Base-by-base conservation (phyloP, 2,888 invertebrate species). In the Odontocolon sp. region DNA sequence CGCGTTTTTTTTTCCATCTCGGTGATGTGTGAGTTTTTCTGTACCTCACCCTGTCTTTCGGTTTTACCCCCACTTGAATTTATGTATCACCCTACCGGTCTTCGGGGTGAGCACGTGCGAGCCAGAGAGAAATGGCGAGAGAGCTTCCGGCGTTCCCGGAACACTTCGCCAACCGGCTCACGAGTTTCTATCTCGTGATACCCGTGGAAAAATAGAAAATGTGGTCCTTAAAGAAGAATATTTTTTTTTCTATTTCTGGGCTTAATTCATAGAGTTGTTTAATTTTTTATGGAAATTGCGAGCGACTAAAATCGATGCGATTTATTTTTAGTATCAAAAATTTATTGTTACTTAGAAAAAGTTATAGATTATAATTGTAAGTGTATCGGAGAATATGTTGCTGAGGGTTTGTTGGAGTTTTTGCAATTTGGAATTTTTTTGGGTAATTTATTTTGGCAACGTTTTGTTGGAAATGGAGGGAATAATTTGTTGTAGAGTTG, bases 41-140 rank as follows among this genome's bases (percentile, higher is more conserved):
- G n/a, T 36, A 36, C 23, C 33, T n/a, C 50, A 18, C 33, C 47
- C 36, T 11, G 33, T n/a, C 18, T 14, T 9, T 8, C 3, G 26
- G 18, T 18, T 18, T n/a, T 40, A n/a, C 11, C 68, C 6, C 38
- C 68, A 66, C 50, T 52, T 47, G 42, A n/a, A n/a, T n/a, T n/a
- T n/a, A n/a, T n/a, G 45, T 71, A 63, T 68, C 64, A 54, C 64
- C 72, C 68, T 52, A 64, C 59, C 73, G 74, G 68, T 72, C 50
- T 68, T 61, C 69, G 45, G 21, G 42, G 66, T 66, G 57, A 77
- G 63, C 78, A 80, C 79, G 76, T 73, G 73, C 77, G 76, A 72
- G 45, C 67, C 40, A 66, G 56, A 59, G n/a, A n/a, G 72, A 61
- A 76, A 73, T 79, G 72, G 70, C 79, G 71, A 75, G 28, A 70